Evolutionary conservation across 1,140 invertebrate species (phyloP).

Genomic region (Araneus ventricosus): DNA sequence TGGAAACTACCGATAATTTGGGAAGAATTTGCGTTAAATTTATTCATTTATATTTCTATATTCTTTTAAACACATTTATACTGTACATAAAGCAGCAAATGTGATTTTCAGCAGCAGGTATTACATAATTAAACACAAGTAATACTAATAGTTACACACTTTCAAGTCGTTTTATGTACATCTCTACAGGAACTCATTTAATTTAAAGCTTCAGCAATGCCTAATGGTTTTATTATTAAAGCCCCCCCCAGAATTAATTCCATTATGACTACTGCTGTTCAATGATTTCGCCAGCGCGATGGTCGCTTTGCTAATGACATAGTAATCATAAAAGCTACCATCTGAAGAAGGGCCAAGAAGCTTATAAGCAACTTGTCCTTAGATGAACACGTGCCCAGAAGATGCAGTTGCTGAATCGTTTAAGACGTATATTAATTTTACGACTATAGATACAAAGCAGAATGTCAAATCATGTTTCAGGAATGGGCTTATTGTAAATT

Average conservation of each 20-base stretch:
- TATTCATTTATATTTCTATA: no score
- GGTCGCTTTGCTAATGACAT: background rate
- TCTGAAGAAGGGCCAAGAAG: no score
- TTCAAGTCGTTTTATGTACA: background rate
- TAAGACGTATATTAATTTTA: background rate
- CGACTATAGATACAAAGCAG: no score
- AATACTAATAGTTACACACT: background rate
- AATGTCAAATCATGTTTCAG: background rate
- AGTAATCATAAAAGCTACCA: background rate
- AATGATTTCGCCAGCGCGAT: background rate
- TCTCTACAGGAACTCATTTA: background rate
- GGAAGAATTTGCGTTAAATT: no score
- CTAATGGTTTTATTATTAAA: background rate
- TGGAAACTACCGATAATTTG: no score
- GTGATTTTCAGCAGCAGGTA: no score
- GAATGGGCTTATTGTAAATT: background rate
- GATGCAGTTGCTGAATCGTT: background rate
- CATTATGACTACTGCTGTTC: background rate
- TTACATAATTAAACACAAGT: background rate
- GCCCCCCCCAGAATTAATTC: background rate
- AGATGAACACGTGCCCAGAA: background rate
- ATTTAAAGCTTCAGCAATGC: slow-evolving; percentile 1
- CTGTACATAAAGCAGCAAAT: no score
- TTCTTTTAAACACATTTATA: no score
- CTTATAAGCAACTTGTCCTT: background rate